Evolutionary conservation across 2,888 invertebrate genomes (phyloP).

Genomic region (Listrodromus nycthemerus): DNA sequence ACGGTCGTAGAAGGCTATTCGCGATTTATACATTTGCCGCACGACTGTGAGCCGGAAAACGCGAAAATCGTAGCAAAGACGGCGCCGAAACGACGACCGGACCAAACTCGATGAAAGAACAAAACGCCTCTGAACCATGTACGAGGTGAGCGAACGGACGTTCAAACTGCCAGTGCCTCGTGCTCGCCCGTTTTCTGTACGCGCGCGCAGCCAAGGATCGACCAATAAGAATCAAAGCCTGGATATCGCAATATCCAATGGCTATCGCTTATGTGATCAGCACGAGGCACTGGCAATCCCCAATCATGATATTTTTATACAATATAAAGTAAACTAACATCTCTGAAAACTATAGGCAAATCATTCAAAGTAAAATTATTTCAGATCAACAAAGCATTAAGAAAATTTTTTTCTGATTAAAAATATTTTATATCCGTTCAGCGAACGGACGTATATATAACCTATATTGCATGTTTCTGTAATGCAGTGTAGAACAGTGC

Average conservation of each 20-base stretch:
- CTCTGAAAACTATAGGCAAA: not conserved
- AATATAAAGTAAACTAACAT: not conserved
- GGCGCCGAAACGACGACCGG: not conserved
- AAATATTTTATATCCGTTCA: not conserved
- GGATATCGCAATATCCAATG: not conserved
- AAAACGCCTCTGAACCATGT: not conserved
- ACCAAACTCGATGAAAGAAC: not conserved
- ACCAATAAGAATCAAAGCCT: not conserved
- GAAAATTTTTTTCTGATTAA: not conserved
- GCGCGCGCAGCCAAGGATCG: constrained; percentile 1
- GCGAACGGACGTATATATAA: not conserved
- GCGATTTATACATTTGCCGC: not conserved
- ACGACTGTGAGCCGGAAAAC: not conserved
- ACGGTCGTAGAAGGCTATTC: not conserved
- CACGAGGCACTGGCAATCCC: no score
- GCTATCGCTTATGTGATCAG: not conserved
- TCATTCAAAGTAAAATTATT: not conserved
- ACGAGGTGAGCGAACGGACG: not conserved
- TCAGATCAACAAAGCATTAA: not conserved
- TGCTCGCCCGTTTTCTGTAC: not conserved
- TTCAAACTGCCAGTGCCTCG: not conserved
- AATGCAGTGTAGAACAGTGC: constrained; percentile 4
- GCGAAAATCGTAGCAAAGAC: not conserved
- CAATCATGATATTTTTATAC: no score
- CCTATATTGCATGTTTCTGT: not conserved